Conservation (phyloP, 2,113 vertebrate species). For the Halichoerus grypus region DNA sequence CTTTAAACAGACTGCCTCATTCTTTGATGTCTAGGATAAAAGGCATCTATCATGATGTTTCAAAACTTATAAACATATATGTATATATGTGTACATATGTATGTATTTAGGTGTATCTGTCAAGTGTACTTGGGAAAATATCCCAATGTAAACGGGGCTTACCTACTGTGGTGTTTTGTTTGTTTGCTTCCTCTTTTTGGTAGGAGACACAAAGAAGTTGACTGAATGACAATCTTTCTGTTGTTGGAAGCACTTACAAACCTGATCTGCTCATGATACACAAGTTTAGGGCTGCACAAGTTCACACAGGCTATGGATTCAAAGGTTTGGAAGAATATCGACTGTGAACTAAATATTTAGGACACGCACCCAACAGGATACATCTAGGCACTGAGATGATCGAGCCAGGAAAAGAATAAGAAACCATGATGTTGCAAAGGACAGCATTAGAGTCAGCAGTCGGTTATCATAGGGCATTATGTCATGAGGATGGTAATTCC, state of each 20-base stretch:
- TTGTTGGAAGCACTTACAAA: neutral
- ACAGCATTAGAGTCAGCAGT: neutral
- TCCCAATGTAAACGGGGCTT: neutral
- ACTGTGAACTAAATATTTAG: neutral
- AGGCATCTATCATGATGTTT: neutral
- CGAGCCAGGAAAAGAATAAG: neutral
- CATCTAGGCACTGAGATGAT: neutral
- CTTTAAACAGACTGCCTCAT: neutral
- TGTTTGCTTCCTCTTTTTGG: neutral
- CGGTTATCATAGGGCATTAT: neutral
- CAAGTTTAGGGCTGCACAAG: neutral
- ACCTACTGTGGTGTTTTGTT: neutral
- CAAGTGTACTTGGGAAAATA: constrained; percentile 28
- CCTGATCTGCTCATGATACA: neutral
- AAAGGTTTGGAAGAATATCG: neutral
- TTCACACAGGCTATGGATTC: neutral
- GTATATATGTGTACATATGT: neutral
- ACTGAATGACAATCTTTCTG: neutral
- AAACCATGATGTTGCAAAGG: neutral
- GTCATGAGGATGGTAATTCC: neutral
- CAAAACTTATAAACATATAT: neutral
- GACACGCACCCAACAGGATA: neutral
- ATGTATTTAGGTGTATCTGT: neutral
- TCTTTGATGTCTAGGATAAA: constrained; percentile 14
- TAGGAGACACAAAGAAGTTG: constrained; percentile 2